Evolutionary conservation across 2,888 invertebrate genomes (phyloP).

Genomic region (Athrips mouffetella): DNA sequence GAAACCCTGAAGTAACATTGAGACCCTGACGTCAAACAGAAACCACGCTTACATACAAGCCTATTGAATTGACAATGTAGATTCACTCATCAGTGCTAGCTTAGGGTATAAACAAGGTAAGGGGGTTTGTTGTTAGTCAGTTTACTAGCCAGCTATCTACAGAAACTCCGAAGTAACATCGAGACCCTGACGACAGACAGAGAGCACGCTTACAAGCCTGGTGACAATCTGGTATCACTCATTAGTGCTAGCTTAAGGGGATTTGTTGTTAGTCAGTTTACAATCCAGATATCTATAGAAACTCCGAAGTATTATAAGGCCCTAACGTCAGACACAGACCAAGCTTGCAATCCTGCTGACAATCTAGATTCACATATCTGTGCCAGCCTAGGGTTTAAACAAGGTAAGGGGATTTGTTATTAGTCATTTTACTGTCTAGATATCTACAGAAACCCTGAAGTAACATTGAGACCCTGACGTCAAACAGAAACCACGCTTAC

Average conservation of each 20-base stretch:
- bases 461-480: constrained; percentile 35
- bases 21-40: constrained; percentile 37
- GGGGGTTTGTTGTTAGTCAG: constrained; percentile 32
- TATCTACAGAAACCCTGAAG: constrained; percentile 85
- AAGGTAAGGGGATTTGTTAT: no score
- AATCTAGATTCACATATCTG: no score
- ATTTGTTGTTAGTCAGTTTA: constrained; percentile 30
- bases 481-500: constrained; percentile 36
- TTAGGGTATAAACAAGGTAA: constrained; percentile 43
- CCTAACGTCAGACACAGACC: no score
- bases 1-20: constrained; percentile 68
- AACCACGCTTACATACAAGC: constrained; percentile 36
- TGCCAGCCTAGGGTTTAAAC: no score
- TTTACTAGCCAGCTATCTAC: constrained; percentile 36
- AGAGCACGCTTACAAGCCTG: constrained; percentile 34
- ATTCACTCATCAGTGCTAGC: constrained; percentile 55
- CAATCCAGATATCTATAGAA: no score
- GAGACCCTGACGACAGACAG: constrained; percentile 38
- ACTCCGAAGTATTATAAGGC: no score
- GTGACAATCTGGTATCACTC: neutral
- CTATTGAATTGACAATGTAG: constrained; percentile 44
- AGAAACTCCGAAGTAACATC: constrained; percentile 74
- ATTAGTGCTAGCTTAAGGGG: neutral
- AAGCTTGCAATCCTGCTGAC: no score
- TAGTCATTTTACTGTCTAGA: constrained; percentile 86